A percentile compares a stretch with the other conserved stretches of the same genome.
These are phyloP conservation scores for Myzus persicae DNA, from an alignment of 1,140 invertebrate species.

Conservation along the genomic window DNA sequence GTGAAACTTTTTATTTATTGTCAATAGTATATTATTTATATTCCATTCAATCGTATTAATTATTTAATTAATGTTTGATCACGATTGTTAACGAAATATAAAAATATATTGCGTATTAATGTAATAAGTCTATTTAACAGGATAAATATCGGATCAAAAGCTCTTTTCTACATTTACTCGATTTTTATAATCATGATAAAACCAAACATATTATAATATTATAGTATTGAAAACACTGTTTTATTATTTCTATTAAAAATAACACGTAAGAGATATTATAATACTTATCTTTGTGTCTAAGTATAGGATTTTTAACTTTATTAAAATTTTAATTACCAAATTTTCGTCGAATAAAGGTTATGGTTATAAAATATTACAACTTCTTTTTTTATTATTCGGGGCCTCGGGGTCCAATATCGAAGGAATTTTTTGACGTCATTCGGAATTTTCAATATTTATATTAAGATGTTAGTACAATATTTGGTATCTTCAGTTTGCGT, in stretches of 20 bases:
- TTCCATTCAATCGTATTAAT: not conserved
- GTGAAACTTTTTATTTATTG: not conserved
- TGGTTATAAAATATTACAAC: not conserved
- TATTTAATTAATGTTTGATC: too few species aligned
- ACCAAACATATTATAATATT: not conserved
- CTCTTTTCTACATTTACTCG: not conserved
- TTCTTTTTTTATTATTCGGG: not conserved
- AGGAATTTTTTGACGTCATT: slow-evolving; percentile 4
- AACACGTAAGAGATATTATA: not conserved
- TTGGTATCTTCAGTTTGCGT: not conserved
- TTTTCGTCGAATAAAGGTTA: not conserved
- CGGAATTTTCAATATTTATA: slow-evolving; percentile 21
- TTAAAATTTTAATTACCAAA: slow-evolving; percentile 20
- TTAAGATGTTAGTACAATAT: not conserved
- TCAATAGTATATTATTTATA: not conserved
- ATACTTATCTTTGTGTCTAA: not conserved
- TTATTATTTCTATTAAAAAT: not conserved
- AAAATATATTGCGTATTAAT: not conserved
- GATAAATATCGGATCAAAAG: not conserved
- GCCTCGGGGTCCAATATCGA: not conserved
- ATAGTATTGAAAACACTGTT: not conserved
- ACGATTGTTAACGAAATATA: not conserved
- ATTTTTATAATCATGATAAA: not conserved
- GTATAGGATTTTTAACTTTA: not conserved
- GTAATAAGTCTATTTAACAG: not conserved